These are phyloP conservation scores for Hypsibius dujardini DNA, from an alignment of 1,140 invertebrate genomes.

Conservation along the genomic window DNA sequence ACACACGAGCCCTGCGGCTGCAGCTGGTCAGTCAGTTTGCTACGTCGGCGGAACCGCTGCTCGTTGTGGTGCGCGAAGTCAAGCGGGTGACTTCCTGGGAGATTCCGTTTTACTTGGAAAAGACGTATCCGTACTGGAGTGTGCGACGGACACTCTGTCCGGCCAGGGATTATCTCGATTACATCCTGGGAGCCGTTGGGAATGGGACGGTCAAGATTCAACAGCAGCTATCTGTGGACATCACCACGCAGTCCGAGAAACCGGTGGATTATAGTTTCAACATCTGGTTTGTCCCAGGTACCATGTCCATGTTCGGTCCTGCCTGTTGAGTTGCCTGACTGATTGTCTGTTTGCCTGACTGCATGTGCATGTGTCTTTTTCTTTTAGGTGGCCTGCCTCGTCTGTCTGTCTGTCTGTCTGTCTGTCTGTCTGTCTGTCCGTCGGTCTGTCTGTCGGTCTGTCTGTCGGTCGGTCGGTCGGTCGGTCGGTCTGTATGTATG, in stretches of 20 bases:
- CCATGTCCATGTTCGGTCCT: neutral
- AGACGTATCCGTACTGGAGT: neutral
- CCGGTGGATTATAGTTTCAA: neutral
- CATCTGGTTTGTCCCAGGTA: conserved; percentile 16
- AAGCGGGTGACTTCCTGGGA: conserved; percentile 11
- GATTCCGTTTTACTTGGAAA: neutral
- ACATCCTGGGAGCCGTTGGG: conserved; percentile 2
- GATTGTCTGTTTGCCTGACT: too few relatives aligned
- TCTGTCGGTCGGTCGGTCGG: too few relatives aligned
- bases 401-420: too few relatives aligned
- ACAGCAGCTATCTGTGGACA: conserved; percentile 5
- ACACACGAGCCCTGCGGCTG: conserved; percentile 9
- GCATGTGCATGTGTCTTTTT: too few relatives aligned
- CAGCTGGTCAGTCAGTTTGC: neutral
- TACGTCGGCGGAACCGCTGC: neutral
- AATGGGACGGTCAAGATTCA: neutral
- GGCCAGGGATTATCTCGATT: neutral
- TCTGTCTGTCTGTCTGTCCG: too few relatives aligned
- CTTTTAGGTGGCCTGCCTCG: too few relatives aligned
- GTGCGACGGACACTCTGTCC: conserved; percentile 8
- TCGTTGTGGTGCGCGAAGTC: conserved; percentile 12
- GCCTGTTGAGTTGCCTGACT: too few relatives aligned
- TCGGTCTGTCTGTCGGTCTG: too few relatives aligned
- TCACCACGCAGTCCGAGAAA: neutral
- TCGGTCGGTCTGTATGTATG: too few relatives aligned